These are phyloP conservation scores for Brachionus rotundiformis DNA, from an alignment of 1,140 invertebrate genomes.

Conservation along the genomic window DNA sequence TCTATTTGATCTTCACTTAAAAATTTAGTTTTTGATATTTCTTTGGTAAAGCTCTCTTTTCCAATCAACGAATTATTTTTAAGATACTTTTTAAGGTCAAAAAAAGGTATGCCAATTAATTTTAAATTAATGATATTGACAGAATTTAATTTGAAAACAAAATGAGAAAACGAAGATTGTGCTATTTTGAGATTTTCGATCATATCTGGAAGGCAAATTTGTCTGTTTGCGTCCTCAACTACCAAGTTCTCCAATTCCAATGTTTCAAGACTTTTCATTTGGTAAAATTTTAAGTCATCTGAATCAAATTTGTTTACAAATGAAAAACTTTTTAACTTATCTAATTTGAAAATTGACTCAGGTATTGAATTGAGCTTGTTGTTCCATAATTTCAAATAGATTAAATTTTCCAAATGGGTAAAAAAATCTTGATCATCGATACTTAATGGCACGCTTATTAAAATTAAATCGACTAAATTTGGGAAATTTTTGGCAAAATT, in stretches of 20 bases:
- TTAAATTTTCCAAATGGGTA: background rate
- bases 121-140: background rate
- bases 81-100: background rate
- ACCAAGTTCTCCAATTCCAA: background rate
- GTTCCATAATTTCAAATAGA: background rate
- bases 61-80: background rate
- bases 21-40: background rate
- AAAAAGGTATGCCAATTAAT: background rate
- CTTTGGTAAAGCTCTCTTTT: background rate
- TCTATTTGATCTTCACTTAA: background rate
- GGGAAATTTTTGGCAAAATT: background rate
- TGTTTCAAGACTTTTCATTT: background rate
- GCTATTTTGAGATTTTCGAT: background rate
- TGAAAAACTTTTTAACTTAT: background rate
- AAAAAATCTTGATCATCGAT: background rate
- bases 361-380: background rate
- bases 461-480: background rate
- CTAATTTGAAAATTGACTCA: background rate
- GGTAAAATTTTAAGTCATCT: background rate
- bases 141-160: background rate
- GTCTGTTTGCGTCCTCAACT: background rate
- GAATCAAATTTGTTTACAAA: background rate
- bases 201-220: background rate
- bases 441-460: background rate
- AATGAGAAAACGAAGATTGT: background rate